Conservation (phyloP, 2,888 invertebrate species). For the Gymnocheta viridis region DNA sequence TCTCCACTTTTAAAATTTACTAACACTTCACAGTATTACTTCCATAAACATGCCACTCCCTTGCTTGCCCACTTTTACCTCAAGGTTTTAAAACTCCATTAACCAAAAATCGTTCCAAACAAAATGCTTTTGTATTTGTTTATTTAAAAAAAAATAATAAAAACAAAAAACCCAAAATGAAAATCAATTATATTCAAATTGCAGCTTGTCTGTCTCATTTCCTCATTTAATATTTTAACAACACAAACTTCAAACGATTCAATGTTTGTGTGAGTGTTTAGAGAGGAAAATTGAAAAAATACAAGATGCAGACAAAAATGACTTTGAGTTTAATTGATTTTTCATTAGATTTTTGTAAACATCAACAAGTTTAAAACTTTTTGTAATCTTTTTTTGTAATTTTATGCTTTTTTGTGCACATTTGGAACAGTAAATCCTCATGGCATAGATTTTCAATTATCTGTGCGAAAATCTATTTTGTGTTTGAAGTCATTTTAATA, state of each 20-base stretch:
- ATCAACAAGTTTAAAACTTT: conserved; percentile 55
- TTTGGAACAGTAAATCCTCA: neutral
- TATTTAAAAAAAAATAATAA: too few species aligned
- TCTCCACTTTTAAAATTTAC: neutral
- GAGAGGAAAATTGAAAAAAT: neutral
- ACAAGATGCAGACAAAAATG: conserved; percentile 39
- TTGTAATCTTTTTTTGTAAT: neutral
- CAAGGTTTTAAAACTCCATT: conserved; percentile 16
- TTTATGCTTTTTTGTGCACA: neutral
- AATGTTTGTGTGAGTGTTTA: neutral
- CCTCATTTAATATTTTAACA: conserved; percentile 53
- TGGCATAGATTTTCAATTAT: conserved; percentile 58
- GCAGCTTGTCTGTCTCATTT: conserved; percentile 51
- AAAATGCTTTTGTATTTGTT: neutral
- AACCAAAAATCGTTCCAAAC: neutral
- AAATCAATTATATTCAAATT: conserved; percentile 59
- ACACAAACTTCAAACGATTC: conserved; percentile 21
- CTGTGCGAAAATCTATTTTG: conserved; percentile 41
- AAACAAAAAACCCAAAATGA: conserved; percentile 26
- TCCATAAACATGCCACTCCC: neutral
- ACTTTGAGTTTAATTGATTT: conserved; percentile 63
- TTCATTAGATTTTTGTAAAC: conserved; percentile 63
- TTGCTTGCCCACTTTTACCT: conserved; percentile 10
- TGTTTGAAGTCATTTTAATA: conserved; percentile 22
- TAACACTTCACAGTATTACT: neutral